Evolutionary conservation across 2,888 invertebrate species (phyloP), one percentile per base, ranked within the genome.

Genomic region (Lasiommata megera): DNA sequence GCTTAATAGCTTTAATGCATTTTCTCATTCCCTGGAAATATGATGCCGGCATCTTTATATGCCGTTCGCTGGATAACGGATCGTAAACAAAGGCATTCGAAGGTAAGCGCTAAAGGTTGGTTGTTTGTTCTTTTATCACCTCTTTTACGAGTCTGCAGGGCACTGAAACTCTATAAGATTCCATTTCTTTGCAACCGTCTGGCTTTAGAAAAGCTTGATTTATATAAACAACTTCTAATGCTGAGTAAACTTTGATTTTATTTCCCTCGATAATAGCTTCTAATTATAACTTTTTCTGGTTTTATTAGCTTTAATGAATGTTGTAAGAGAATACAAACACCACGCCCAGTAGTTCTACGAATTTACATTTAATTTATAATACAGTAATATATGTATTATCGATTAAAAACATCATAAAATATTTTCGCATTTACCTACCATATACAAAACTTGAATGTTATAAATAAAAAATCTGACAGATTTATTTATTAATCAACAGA

Each of bases 71-170:
- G 69, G 68, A 73, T 74, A 71, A 71, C 69, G 69, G 66, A 69
- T 69, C 72, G 74, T 75, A 76, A 76, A 77, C 67, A 70, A 67
- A 69, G 67, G 69, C 63, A 68, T 73, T 70, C 65, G 66, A 66
- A 72, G 72, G 74, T 72, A 74, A 75, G 70, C 71, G 74, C 67
- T 76, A 72, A n/a, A 70, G 73, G 73, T 70, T 69, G 73, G 68
- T 73, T 69, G 71, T 71, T 69, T 70, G 70, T 65, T 69, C 51
- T 79, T 82, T 83, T 82, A 84, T 80, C 76, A 74, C 77, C 70
- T 65, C 70, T 66, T 82, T 82, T 82, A 83, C 72, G 77, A 73
- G 72, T 64, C 75, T 62, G 52, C 55, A 41, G 79, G 74, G 70
- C 70, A 69, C 70, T 74, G 72, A 67, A 72, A 61, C 69, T 71